Base-by-base conservation (phyloP, 2,888 invertebrate species). In the Aelia acuminata region DNA sequence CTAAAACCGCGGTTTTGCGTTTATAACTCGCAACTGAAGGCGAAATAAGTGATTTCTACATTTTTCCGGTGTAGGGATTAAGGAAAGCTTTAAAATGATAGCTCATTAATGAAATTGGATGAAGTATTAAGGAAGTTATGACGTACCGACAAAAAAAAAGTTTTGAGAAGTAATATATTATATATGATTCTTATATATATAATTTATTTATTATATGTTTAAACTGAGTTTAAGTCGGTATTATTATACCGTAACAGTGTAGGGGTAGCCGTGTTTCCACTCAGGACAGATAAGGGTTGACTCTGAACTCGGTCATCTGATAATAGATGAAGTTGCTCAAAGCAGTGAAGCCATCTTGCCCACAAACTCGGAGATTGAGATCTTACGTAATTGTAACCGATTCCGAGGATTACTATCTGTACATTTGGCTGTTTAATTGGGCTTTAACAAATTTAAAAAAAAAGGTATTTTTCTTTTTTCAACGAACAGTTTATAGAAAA, bases 281-380 rank as follows among this genome's bases (percentile, higher is more conserved):
- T 18, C 31, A 4, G 18, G 5, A 4, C 31, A 26, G 63, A 63
- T 63, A 63, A 63, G 31, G 63, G 31, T 31, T 13, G 31, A 63
- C 63, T 31, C 18, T 31, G 18, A 63, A 63, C 11, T 63, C 63
- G 63, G 63, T 63, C 63, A 63, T 63, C 63, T 31, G 63, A 63
- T 63, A 63, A 31, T 63, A 5, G 31, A 31, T 63, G 31, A 63
- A 63, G 63, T 63, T 57, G 31, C 63, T 63, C 31, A 31, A 31
- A 63, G 57, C 57, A 57, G 57, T n/a, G 31, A 63, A 63, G 18
- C 31, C 63, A 63, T 63, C 63, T 63, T 63, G 63, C 63, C 63
- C 63, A 63, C 63, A 63, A 63, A 63, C 63, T 63, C 63, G 31
- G 26, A 63, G 63, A 63, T 63, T 31, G 15, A 5, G 63, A 63